Conservation (phyloP, 2,888 invertebrate species). For the Allolobophora icterica region DNA sequence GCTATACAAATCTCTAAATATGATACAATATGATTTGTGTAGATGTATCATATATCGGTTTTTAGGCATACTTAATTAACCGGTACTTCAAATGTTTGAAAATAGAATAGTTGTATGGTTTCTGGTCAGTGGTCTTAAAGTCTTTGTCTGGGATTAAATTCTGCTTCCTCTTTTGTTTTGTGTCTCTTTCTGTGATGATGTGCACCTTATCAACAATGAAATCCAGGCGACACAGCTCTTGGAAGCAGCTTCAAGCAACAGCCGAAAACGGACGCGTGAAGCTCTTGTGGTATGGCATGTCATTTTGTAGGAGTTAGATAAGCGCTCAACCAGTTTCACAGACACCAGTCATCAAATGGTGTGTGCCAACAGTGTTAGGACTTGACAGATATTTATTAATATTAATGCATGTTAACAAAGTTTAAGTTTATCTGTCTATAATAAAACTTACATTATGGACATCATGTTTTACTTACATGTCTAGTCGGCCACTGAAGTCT, state of each 20-base stretch:
- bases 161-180: background rate
- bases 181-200: conserved; percentile 18
- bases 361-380: background rate
- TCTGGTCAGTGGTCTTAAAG: background rate
- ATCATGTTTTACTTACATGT: background rate
- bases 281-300: conserved; percentile 24
- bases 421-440: background rate
- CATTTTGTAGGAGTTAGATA: background rate
- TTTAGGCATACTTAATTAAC: background rate
- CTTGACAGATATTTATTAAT: background rate
- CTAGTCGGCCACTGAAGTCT: background rate
- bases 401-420: background rate
- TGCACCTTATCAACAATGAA: background rate
- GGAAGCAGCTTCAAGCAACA: conserved; percentile 24
- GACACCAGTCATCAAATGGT: background rate
- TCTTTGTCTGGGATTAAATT: background rate
- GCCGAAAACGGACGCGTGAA: conserved; percentile 21
- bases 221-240: conserved; percentile 12
- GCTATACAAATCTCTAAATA: no score
- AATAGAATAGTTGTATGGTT: background rate
- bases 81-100: background rate
- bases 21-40: no score
- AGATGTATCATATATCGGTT: background rate
- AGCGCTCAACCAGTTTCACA: background rate
- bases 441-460: background rate